phyloP scores from a whole-genome alignment of 2,888 invertebrate species.

The Ramazzottius varieornatus region DNA sequence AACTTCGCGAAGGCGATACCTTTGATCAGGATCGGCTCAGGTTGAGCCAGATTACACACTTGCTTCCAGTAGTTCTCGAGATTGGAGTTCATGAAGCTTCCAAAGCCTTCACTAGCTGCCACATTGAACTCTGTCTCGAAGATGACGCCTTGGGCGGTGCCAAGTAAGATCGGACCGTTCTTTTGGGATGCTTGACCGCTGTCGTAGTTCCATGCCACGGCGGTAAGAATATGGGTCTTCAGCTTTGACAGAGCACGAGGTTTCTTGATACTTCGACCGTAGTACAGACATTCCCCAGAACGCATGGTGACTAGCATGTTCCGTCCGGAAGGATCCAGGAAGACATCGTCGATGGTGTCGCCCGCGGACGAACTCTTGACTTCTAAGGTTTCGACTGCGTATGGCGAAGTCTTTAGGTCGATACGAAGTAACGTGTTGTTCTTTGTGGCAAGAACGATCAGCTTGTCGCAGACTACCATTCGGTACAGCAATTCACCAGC shows the following conservation, averaged over 20 bases:
- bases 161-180: not conserved
- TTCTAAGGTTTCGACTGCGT: not conserved
- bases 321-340: constrained; percentile 21
- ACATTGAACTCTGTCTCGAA: not conserved
- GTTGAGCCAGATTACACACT: not conserved
- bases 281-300: constrained; percentile 19
- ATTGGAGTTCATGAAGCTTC: not conserved
- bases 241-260: constrained; percentile 13
- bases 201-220: not conserved
- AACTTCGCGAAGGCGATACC: not conserved
- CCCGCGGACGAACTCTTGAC: not conserved
- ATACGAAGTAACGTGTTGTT: not conserved
- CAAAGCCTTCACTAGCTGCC: not conserved
- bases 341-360: constrained; percentile 19
- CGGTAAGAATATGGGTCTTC: not conserved
- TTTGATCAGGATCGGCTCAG: not conserved
- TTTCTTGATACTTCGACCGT: constrained; percentile 19
- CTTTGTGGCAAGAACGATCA: not conserved
- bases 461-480: not conserved
- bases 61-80: not conserved
- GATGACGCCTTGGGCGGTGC: not conserved
- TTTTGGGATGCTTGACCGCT: not conserved
- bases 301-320: constrained; percentile 20
- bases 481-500: not conserved
- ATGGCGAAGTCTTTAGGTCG: not conserved